A percentile compares a stretch with the other conserved stretches of the same genome.
These are phyloP conservation scores for Epizoanthus rinbou DNA, from an alignment of 92 coral and sea anemone species.

Conservation along the genomic window DNA sequence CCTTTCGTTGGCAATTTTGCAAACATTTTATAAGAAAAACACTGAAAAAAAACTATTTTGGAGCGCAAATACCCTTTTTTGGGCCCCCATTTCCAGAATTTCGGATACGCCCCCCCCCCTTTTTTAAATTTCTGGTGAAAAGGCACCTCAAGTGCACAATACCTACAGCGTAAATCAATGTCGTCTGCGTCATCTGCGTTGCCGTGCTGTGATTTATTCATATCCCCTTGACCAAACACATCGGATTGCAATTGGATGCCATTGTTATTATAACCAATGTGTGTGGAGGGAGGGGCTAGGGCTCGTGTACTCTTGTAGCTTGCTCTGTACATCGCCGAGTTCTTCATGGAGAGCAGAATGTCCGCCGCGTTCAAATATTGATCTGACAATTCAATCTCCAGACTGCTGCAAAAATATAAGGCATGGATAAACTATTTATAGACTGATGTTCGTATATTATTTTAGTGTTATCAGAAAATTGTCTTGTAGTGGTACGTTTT, in stretches of 20 bases:
- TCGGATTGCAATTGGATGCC: background rate
- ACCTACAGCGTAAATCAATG: no score
- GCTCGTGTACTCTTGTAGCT: slow-evolving; percentile 27
- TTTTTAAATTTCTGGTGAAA: no score
- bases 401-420: background rate
- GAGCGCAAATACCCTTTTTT: no score
- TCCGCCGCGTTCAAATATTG: slow-evolving; percentile 21
- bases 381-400: slow-evolving; percentile 15
- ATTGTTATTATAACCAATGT: background rate
- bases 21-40: no score
- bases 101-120: no score
- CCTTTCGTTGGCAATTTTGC: no score
- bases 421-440: background rate
- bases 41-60: no score
- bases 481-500: no score
- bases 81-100: no score
- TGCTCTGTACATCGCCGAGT: slow-evolving; percentile 29
- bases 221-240: background rate
- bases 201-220: slow-evolving; percentile 2
- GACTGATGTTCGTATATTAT: no score
- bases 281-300: slow-evolving; percentile 18
- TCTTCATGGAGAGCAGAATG: slow-evolving; percentile 27
- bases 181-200: background rate
- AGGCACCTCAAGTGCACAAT: no score
- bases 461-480: no score